Evolutionary conservation across 2,797 vertebrate genomes (phyloP), one percentile per base, ranked within the genome.

Genomic region (Acanthopagrus latus): DNA sequence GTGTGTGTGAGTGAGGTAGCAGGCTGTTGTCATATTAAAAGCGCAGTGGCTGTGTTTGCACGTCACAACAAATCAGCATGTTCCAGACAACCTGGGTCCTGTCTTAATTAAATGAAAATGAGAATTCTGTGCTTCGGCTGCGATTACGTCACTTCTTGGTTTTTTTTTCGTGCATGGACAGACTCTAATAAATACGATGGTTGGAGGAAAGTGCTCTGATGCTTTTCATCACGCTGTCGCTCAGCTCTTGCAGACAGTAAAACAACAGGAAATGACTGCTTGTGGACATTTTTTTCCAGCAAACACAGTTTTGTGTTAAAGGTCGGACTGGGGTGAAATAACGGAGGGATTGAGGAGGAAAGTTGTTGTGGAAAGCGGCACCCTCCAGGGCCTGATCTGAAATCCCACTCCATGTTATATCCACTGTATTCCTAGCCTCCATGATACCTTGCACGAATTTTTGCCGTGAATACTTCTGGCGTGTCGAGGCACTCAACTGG

Each of bases 71-170:
- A 86, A 90, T 90, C 87, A 87, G 78, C 75, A 77, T 69, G 86
- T 83, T 81, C 84, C 85, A 87, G 83, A 86, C 79, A 83, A 86
- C 89, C 88, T 85, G 81, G 76, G 69, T 76, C 58, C 43, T 38
- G 78, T 87, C 73, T 77, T 92, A 84, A 93, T 92, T 88, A 89
- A 88, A 89, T 73, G 81, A 89, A 88, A 88, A 89, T 84, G 76
- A 92, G 78, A 86, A 80, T 73, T 69, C 73, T 78, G 83, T 71
- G 79, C 80, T 74, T 23, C 69, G n/a, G 86, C 82, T 25, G 60
- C 33, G 73, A 84, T 88, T 80, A 64, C 75, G 67, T 88, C 89
- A 54, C 64, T 84, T 67, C 67, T 33, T 64, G 38, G n/a, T n/a
- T n/a, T 54, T 48, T 75, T 75, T 65, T 65, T 83, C 74, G 69